Evolutionary conservation across 53 echinoderm and acorn worm species (phyloP), one percentile per base, ranked within the genome.

Genomic region (Echinarachnius parma): DNA sequence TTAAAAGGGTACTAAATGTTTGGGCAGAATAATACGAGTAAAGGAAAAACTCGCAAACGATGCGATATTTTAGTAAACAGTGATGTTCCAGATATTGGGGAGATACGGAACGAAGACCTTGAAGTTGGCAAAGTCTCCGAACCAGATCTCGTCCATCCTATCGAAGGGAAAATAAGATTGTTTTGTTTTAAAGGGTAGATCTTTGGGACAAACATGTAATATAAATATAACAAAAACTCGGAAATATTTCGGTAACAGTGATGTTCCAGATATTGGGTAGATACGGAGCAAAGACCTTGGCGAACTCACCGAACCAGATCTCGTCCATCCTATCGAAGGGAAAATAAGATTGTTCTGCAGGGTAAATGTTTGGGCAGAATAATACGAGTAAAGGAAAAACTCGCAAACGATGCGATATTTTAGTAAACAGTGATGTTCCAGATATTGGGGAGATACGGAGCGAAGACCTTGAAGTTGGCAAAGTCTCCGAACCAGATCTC

Each of bases 111-210:
- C 82, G 61, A 96, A 96, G 5, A 96, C 87, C 20, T 81, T 79
- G n/a, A n/a, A n/a, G n/a, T n/a, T n/a, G 64, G 82, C 82, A 44
- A 96, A 96, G 52, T 96, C 96, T 3, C 88, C 90, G 34, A 87
- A 84, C 96, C 96, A 96, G 21, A 96, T 85, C 67, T 90, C 96
- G 53, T 91, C 90, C 91, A 96, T 87, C 80, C 96, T 87, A 61
- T n/a, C n/a, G n/a, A n/a, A n/a, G n/a, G n/a, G n/a, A n/a, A n/a
- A n/a, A n/a, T n/a, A n/a, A n/a, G n/a, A n/a, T n/a, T n/a, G n/a
- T n/a, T n/a, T n/a, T n/a, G n/a, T n/a, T n/a, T n/a, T n/a, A n/a
- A n/a, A n/a, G n/a, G n/a, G n/a, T n/a, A n/a, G n/a, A n/a, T n/a
- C n/a, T n/a, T n/a, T n/a, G n/a, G n/a, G n/a, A 19, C 0, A 15